Evolutionary conservation across 2,113 vertebrate species (phyloP).

Genomic region (Clarias magur): DNA sequence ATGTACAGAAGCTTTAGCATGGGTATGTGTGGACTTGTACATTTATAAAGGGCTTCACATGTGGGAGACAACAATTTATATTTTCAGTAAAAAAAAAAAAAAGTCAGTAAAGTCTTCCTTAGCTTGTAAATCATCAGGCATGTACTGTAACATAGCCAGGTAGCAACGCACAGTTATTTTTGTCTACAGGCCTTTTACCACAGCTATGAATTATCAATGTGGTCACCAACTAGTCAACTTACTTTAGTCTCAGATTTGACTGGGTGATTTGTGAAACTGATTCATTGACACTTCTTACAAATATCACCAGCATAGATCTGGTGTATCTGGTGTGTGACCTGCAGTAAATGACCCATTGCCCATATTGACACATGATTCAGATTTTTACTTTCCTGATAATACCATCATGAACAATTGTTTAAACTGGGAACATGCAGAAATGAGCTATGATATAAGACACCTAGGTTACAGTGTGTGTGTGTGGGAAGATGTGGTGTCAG

Average conservation of each 20-base stretch:
- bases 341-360: neutral
- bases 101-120: neutral
- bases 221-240: neutral
- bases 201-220: neutral
- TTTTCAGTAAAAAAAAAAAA: neutral
- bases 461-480: neutral
- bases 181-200: neutral
- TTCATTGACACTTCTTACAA: neutral
- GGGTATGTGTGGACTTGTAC: constrained; percentile 40
- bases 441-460: neutral
- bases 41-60: neutral
- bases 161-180: neutral
- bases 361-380: neutral
- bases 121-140: neutral
- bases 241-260: neutral
- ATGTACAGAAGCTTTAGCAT: constrained; percentile 49
- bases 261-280: neutral
- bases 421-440: neutral
- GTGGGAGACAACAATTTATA: neutral
- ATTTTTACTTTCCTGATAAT: neutral
- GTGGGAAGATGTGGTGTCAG: constrained; percentile 66
- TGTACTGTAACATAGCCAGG: neutral
- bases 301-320: neutral
- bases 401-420: neutral
- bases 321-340: too few species aligned